Conservation (phyloP, 2,797 vertebrate genomes). For the Diceros bicornis region DNA sequence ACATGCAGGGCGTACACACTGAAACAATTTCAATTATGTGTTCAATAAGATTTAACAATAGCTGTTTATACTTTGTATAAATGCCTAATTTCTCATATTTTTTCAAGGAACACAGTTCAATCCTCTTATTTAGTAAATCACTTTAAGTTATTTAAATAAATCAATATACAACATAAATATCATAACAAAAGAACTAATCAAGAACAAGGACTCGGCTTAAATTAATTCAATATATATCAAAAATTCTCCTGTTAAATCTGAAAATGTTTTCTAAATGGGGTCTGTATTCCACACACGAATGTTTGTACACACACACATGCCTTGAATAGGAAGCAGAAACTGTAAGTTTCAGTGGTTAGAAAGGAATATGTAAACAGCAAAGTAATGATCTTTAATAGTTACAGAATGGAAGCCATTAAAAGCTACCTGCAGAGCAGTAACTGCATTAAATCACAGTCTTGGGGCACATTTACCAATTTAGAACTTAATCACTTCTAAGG, state of each 20-base stretch:
- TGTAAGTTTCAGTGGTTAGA: background rate
- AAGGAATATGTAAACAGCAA: background rate
- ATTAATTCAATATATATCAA: background rate
- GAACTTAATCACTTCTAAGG: slow-evolving; percentile 51
- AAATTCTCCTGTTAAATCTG: background rate
- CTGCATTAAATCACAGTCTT: slow-evolving; percentile 58
- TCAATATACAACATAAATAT: background rate
- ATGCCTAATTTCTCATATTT: background rate
- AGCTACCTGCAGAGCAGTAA: slow-evolving; percentile 37
- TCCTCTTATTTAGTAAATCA: background rate
- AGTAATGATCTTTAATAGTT: slow-evolving; percentile 48
- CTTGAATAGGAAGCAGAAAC: background rate
- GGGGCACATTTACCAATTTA: slow-evolving; percentile 52
- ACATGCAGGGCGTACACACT: background rate
- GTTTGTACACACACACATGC: rapidly evolving
- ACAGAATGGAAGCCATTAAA: slow-evolving; percentile 54
- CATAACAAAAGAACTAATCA: background rate
- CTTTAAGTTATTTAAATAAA: slow-evolving; percentile 1
- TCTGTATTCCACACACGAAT: background rate
- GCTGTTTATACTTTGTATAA: background rate
- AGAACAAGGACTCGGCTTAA: background rate
- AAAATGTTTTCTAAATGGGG: background rate
- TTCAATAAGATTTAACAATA: slow-evolving; percentile 14
- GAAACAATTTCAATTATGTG: background rate
- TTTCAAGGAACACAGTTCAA: background rate